Evolutionary conservation across 2,113 vertebrate species (phyloP).

Genomic region (Aptenodytes forsteri): DNA sequence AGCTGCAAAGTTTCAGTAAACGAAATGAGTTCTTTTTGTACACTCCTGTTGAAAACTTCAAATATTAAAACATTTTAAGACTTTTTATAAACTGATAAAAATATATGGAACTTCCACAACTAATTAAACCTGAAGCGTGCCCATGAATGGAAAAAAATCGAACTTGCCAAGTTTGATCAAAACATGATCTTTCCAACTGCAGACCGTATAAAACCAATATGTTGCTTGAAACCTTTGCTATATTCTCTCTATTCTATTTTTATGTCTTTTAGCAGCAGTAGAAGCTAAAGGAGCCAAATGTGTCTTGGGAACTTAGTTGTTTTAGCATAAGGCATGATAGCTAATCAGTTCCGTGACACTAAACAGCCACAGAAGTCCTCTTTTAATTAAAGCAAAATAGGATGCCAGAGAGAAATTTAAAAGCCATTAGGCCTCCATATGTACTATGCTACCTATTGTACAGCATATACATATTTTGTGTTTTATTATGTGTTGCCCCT

Average conservation of each 20-base stretch:
- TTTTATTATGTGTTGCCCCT: not conserved
- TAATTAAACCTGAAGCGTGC: not conserved
- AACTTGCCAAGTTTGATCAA: not conserved
- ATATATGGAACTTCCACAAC: not conserved
- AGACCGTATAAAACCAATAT: not conserved
- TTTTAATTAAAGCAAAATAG: not conserved
- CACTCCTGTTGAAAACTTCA: not conserved
- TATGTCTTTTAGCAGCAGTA: not conserved
- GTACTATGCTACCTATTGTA: too few relatives aligned
- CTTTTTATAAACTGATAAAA: not conserved
- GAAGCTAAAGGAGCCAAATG: not conserved
- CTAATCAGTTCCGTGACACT: not conserved
- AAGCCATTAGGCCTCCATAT: not conserved
- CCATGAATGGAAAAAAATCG: not conserved
- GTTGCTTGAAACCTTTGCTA: not conserved
- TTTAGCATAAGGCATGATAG: not conserved
- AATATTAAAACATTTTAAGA: not conserved
- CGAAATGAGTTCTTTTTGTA: not conserved
- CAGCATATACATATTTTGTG: fast-evolving
- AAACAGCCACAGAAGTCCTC: not conserved
- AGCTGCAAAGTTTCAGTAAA: not conserved
- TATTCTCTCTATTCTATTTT: not conserved
- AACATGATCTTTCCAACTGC: not conserved
- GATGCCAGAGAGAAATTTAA: not conserved
- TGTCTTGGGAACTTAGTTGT: not conserved